phyloP scores from a whole-genome alignment of 2,113 vertebrate genomes.

The Fukomys damarensis region DNA sequence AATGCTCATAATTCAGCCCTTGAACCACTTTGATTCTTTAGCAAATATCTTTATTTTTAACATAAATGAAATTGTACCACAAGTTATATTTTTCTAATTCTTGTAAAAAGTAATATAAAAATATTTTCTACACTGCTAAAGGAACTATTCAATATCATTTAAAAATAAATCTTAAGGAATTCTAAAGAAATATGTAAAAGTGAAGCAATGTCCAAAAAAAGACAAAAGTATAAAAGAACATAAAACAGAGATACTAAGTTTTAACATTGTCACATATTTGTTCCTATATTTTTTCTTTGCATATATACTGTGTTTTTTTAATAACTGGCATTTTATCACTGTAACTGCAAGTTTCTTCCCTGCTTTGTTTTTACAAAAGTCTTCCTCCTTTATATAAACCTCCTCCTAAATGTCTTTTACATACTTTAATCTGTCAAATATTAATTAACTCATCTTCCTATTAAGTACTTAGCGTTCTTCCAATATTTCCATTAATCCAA shows the following conservation, averaged over 20 bases:
- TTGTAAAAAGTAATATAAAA: background rate
- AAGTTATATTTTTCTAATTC: background rate
- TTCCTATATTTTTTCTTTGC: background rate
- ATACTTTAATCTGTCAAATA: slow-evolving; percentile 18
- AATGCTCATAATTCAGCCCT: background rate
- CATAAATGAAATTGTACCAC: background rate
- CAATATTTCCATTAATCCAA: background rate
- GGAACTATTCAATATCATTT: background rate
- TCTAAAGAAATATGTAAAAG: background rate
- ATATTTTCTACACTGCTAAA: background rate
- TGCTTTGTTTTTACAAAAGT: background rate
- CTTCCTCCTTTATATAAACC: background rate
- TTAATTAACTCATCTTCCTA: background rate
- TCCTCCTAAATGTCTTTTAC: background rate
- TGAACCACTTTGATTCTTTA: background rate
- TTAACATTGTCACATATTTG: background rate
- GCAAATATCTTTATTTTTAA: background rate
- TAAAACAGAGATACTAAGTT: background rate
- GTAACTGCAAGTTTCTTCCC: background rate
- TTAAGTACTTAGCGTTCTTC: background rate
- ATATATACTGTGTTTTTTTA: background rate
- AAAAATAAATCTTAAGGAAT: background rate
- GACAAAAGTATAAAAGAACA: background rate
- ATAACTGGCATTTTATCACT: background rate
- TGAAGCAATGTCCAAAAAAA: background rate